Percentiles rank a stretch among this genome's conserved stretches.
Conservation (phyloP, 2,113 vertebrate genomes). For the Ailurus styani region DNA sequence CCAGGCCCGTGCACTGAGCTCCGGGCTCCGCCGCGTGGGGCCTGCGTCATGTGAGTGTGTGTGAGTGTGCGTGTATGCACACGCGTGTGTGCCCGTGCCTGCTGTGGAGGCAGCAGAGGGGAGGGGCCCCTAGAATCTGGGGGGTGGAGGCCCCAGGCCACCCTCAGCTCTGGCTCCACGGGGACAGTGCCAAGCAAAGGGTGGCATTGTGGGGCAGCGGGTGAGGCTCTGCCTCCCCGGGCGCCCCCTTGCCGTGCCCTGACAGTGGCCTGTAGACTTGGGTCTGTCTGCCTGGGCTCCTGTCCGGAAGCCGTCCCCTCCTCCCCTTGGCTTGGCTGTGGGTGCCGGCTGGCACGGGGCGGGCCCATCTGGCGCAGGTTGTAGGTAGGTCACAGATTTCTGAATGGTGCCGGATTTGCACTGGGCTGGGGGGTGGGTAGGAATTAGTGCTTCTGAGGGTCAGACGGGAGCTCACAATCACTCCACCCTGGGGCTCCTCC, state of each 20-base stretch:
- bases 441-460: not conserved
- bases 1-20: not conserved
- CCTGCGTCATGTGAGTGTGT: not conserved
- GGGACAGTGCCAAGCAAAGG: not conserved
- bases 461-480: fast-evolving
- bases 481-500: fast-evolving
- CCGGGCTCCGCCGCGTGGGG: fast-evolving
- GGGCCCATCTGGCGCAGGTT: conserved; percentile 59
- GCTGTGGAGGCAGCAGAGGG: not conserved
- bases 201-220: not conserved
- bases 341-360: not conserved
- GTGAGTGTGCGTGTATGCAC: fast-evolving
- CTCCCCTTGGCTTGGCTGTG: conserved; percentile 2
- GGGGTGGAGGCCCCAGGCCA: not conserved
- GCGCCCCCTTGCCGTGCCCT: not conserved
- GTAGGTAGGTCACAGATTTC: conserved; percentile 68
- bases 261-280: not conserved
- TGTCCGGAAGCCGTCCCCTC: not conserved
- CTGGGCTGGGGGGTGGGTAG: not conserved
- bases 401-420: not conserved
- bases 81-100: not conserved
- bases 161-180: not conserved
- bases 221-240: not conserved
- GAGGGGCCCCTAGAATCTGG: too few species aligned
- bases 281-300: not conserved